These are phyloP conservation scores for Porites cylindrica DNA, from an alignment of 92 coral and sea anemone genomes.

Conservation along the genomic window DNA sequence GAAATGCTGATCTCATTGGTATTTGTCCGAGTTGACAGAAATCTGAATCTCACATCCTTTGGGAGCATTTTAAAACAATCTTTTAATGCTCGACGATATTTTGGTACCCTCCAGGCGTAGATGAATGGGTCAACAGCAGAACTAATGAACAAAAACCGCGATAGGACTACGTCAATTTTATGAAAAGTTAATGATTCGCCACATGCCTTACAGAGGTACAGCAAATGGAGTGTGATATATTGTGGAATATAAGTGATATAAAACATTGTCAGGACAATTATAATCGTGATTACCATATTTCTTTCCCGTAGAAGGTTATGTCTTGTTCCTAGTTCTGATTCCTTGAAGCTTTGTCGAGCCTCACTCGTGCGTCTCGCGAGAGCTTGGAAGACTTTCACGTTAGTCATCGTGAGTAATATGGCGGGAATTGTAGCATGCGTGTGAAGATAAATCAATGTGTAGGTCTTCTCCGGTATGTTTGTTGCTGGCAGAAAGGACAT, in stretches of 20 bases:
- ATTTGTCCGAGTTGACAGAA: background rate
- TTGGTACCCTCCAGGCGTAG: constrained; percentile 35
- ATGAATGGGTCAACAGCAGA: constrained; percentile 47
- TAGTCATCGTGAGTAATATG: constrained; percentile 32
- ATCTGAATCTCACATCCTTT: background rate
- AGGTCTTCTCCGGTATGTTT: constrained; percentile 28
- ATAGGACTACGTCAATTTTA: constrained; percentile 17
- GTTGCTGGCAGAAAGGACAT: constrained; percentile 61
- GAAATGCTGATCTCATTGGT: background rate
- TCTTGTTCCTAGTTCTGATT: background rate
- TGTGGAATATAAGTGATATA: constrained; percentile 36
- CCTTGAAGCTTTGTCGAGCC: constrained; percentile 1
- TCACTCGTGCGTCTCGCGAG: constrained; percentile 23
- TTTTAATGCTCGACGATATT: constrained; percentile 37
- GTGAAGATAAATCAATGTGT: constrained; percentile 54
- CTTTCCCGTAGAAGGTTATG: background rate
- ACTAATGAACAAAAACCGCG: constrained; percentile 32
- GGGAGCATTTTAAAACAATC: background rate
- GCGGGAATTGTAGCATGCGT: constrained; percentile 63
- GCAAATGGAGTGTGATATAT: constrained; percentile 26
- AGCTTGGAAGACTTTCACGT: constrained; percentile 40
- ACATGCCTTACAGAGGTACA: constrained; percentile 28
- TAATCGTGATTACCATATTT: constrained; percentile 26
- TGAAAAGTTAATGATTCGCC: constrained; percentile 15
- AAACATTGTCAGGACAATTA: constrained; percentile 25